Evolutionary conservation across 1,140 invertebrate species (phyloP).

Genomic region (Ooceraea biroi): DNA sequence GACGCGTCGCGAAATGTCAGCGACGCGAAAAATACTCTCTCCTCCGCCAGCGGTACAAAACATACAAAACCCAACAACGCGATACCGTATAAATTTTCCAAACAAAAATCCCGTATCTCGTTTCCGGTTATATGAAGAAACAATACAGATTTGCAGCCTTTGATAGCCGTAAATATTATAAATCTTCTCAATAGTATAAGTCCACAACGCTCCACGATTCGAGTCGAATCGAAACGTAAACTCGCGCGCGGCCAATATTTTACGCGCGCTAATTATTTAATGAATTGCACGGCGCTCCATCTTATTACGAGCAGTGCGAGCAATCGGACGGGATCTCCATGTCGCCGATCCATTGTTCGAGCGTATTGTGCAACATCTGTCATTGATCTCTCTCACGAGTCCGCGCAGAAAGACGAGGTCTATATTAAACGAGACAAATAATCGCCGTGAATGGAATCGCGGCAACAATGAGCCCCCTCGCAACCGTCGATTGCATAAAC

Average conservation of each 20-base stretch:
- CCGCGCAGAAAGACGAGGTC: slow-evolving; percentile 61
- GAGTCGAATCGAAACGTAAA: not conserved
- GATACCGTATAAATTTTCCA: not conserved
- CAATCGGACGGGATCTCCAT: slow-evolving; percentile 61
- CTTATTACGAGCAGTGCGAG: slow-evolving; percentile 56
- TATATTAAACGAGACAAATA: slow-evolving; percentile 62
- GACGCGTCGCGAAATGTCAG: slow-evolving; percentile 4
- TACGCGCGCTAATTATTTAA: not conserved
- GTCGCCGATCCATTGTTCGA: slow-evolving; percentile 68
- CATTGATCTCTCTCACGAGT: slow-evolving; percentile 64
- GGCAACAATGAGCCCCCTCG: slow-evolving; percentile 21
- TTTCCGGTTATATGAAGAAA: too few species aligned
- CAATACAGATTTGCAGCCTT: too few species aligned
- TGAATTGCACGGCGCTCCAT: slow-evolving; percentile 38
- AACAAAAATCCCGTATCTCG: too few species aligned
- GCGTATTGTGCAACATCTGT: slow-evolving; percentile 69
- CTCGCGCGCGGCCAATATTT: not conserved
- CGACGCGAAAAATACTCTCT: not conserved
- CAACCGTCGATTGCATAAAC: slow-evolving; percentile 44
- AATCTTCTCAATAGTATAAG: too few species aligned
- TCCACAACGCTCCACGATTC: too few species aligned
- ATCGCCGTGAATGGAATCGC: slow-evolving; percentile 48
- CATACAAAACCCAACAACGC: not conserved
- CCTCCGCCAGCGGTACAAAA: not conserved
- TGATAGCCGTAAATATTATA: too few species aligned